Evolutionary conservation across 2,888 invertebrate genomes (phyloP).

Genomic region (Sminthurides aquaticus): DNA sequence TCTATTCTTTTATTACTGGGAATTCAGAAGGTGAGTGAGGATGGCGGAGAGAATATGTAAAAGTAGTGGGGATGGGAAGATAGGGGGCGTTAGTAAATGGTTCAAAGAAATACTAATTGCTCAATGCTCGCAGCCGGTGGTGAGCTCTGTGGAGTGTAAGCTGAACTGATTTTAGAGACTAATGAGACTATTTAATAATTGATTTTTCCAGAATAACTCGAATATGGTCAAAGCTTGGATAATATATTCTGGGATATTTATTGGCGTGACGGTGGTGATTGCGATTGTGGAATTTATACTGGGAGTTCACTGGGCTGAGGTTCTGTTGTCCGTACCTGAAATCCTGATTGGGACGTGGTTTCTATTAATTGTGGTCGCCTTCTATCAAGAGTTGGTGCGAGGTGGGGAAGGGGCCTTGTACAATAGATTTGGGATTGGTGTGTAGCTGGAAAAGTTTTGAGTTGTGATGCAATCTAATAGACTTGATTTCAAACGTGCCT

Average conservation of each 20-base stretch:
- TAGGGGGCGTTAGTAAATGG: too few relatives aligned
- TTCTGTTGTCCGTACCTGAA: background rate
- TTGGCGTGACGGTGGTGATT: background rate
- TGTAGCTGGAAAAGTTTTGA: background rate
- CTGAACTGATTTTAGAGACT: too few relatives aligned
- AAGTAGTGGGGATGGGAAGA: too few relatives aligned
- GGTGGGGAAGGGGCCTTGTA: background rate
- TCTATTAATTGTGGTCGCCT: background rate
- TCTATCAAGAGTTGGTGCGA: background rate
- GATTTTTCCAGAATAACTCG: background rate
- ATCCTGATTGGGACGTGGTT: background rate
- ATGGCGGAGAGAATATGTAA: too few relatives aligned
- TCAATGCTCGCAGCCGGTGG: too few relatives aligned
- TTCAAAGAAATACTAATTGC: too few relatives aligned
- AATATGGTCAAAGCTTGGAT: background rate
- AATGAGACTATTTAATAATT: too few relatives aligned
- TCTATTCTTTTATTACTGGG: background rate
- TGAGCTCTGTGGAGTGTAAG: too few relatives aligned
- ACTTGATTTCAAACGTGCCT: too few relatives aligned
- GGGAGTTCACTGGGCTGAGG: background rate
- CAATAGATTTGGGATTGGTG: background rate
- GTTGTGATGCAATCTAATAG: too few relatives aligned
- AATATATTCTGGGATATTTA: background rate
- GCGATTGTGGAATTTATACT: background rate
- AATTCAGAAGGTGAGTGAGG: background rate